A percentile compares a stretch with the other conserved stretches of the same genome.
phyloP scores from a whole-genome alignment of 2,888 invertebrate species.

The Rhamnusium bicolor region DNA sequence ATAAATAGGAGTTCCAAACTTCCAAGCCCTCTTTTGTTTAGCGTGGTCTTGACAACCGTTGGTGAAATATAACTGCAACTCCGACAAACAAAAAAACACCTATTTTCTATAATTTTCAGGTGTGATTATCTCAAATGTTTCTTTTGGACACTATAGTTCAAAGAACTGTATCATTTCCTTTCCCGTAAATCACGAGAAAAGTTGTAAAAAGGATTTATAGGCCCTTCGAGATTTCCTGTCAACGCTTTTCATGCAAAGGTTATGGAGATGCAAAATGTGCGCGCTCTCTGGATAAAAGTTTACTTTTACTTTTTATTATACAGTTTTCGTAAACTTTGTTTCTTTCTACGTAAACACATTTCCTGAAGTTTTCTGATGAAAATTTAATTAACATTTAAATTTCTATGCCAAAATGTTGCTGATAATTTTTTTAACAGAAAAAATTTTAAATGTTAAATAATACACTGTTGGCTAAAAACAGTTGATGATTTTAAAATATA shows the following conservation, averaged over 20 bases:
- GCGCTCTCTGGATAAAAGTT: slow-evolving; percentile 1
- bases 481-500: too few species aligned
- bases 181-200: slow-evolving; percentile 40
- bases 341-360: background rate
- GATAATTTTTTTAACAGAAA: background rate
- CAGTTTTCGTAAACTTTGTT: background rate
- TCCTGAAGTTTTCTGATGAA: background rate
- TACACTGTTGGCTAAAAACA: too few species aligned
- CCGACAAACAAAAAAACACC: background rate
- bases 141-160: slow-evolving; percentile 40
- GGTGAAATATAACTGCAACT: background rate
- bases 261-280: slow-evolving; percentile 15
- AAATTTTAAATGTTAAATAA: too few species aligned
- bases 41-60: background rate
- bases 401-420: background rate
- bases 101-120: slow-evolving; percentile 14
- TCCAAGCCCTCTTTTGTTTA: background rate
- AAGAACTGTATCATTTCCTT: slow-evolving; percentile 44
- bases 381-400: slow-evolving; percentile 3
- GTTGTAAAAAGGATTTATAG: slow-evolving; percentile 46
- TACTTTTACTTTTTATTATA: slow-evolving; percentile 1
- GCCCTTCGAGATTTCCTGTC: slow-evolving; percentile 39
- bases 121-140: slow-evolving; percentile 2
- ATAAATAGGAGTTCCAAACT: background rate
- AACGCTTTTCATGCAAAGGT: slow-evolving; percentile 36